Conservation (phyloP, 2,113 vertebrate genomes). For the Sylvietta virens region DNA sequence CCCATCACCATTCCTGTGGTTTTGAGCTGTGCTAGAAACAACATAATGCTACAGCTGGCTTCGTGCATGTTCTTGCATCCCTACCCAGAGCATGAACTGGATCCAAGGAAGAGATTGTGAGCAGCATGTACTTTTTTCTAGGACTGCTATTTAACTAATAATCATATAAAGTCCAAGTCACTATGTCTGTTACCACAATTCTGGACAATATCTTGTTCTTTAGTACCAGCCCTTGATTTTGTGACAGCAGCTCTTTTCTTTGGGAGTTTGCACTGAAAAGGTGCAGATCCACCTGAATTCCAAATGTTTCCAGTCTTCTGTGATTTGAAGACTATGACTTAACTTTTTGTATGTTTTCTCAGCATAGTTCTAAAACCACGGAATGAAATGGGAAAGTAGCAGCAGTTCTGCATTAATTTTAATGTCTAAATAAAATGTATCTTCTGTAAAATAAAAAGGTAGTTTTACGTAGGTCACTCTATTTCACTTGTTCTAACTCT, state of each 20-base stretch:
- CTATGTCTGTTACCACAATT: not conserved
- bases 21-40: conserved; percentile 58
- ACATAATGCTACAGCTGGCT: not conserved
- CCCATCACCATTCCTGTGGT: conserved; percentile 53
- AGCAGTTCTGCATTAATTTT: not conserved
- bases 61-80: not conserved
- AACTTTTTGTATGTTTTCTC: not conserved
- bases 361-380: conserved; percentile 64
- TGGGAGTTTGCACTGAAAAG: not conserved
- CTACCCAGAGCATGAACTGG: not conserved
- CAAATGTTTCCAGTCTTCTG: not conserved
- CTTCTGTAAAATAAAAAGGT: not conserved
- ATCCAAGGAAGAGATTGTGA: not conserved
- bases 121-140: not conserved
- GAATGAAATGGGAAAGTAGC: conserved; percentile 47
- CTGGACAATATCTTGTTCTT: not conserved
- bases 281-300: not conserved
- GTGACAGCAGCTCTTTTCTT: not conserved
- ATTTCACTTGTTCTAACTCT: conserved; percentile 16
- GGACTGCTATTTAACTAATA: not conserved
- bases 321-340: not conserved
- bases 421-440: not conserved
- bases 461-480: not conserved
- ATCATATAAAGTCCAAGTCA: not conserved
- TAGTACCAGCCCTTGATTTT: not conserved